Percentiles rank a stretch among this genome's conserved stretches.
Evolutionary conservation across 2,113 vertebrate species (phyloP).

Genomic region (Ursus arctos): DNA sequence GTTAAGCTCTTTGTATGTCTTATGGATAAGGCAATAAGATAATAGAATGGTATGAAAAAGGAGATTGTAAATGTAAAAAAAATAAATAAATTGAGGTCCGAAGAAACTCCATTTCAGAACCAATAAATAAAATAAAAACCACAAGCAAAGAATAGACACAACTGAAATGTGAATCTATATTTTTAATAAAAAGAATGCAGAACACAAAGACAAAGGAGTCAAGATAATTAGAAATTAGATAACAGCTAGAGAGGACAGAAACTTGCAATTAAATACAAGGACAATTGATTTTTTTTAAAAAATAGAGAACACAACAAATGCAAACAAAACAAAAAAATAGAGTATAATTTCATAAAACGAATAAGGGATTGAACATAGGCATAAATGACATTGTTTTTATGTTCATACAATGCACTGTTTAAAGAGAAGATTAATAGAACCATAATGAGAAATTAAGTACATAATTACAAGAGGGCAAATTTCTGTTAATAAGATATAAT

Average conservation of each 20-base stretch:
- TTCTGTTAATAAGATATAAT: background rate
- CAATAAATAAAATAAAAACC: conserved; percentile 56
- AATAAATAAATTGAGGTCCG: background rate
- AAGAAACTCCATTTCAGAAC: background rate
- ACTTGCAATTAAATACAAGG: background rate
- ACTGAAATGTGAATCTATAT: background rate
- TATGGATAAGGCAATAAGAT: conserved; percentile 15
- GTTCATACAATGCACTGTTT: conserved; percentile 14
- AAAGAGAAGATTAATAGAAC: background rate
- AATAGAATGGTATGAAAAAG: conserved; percentile 27
- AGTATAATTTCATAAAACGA: background rate
- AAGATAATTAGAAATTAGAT: conserved; percentile 21
- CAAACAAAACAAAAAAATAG: conserved; percentile 8
- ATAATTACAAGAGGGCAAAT: background rate
- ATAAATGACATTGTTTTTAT: background rate
- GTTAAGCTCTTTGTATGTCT: conserved; percentile 35
- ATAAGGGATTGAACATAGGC: background rate
- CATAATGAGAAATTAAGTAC: background rate
- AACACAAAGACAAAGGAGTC: background rate
- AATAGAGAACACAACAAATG: background rate
- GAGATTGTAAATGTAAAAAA: background rate
- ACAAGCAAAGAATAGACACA: background rate
- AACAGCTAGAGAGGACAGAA: background rate
- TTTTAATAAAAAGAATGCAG: background rate
- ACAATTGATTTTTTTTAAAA: background rate